These are phyloP conservation scores for Phoronis australis DNA, from an alignment of 2,888 invertebrate genomes.

Conservation along the genomic window DNA sequence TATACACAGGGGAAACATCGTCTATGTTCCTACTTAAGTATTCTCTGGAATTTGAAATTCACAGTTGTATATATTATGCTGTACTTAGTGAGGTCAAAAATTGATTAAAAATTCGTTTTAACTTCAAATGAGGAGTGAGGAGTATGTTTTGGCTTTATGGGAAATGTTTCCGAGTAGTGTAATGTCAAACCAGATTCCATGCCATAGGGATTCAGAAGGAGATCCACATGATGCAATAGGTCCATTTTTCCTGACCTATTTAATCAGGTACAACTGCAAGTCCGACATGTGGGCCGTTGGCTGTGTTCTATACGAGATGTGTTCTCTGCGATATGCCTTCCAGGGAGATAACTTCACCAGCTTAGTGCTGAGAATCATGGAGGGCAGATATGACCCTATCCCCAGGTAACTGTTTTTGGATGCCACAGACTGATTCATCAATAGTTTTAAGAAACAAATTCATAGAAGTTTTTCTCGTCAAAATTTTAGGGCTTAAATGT, in stretches of 20 bases:
- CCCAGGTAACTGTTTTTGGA: constrained; percentile 35
- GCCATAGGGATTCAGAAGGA: no score
- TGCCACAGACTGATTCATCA: no score
- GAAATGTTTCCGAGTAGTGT: background rate
- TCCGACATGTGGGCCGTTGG: constrained; percentile 47
- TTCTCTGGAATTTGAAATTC: no score
- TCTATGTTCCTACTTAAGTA: no score
- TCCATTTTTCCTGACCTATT: constrained; percentile 5
- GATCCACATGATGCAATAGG: constrained; percentile 3
- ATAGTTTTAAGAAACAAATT: no score
- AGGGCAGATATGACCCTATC: constrained; percentile 27
- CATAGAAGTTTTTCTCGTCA: no score
- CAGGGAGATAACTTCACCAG: constrained; percentile 27
- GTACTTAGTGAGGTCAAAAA: no score
- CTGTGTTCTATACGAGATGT: constrained; percentile 42
- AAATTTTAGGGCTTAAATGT: no score
- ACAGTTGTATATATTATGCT: no score
- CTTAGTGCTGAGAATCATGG: constrained; percentile 28
- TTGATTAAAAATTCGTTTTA: no score
- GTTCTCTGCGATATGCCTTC: constrained; percentile 33
- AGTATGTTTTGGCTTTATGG: background rate
- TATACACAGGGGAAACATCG: no score
- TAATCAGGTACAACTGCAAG: constrained; percentile 32
- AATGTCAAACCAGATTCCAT: background rate
- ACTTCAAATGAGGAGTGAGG: background rate